Percentiles rank a stretch among this genome's conserved stretches.
phyloP scores from a whole-genome alignment of 1,140 invertebrate species.

The Ladona fulva region DNA sequence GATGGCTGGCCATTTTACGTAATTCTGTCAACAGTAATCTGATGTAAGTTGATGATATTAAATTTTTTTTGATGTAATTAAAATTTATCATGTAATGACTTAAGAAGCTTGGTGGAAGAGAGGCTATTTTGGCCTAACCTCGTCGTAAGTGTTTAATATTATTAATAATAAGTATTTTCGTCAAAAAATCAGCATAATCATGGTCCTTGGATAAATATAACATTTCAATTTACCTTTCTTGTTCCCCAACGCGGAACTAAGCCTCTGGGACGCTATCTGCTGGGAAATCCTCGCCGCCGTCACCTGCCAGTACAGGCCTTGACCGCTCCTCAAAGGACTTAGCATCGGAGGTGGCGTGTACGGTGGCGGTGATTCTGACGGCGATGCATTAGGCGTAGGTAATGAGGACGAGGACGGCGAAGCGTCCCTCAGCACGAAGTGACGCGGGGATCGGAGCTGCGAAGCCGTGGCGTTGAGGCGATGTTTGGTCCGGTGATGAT shows the following conservation, averaged over 20 bases:
- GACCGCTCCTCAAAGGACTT: constrained; percentile 75
- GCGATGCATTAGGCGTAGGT: constrained; percentile 36
- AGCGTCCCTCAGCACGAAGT: not conserved
- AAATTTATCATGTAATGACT: too few species aligned
- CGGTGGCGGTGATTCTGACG: constrained; percentile 30
- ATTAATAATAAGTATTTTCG: too few species aligned
- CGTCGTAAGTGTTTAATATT: too few species aligned
- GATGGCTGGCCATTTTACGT: too few species aligned
- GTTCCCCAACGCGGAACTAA: not conserved
- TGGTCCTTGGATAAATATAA: too few species aligned
- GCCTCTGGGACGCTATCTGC: not conserved
- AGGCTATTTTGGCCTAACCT: too few species aligned
- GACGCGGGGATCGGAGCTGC: not conserved
- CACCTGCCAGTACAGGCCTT: constrained; percentile 60
- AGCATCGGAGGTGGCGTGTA: constrained; percentile 90
- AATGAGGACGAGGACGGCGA: not conserved
- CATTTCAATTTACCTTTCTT: not conserved
- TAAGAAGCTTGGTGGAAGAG: too few species aligned
- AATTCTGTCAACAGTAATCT: too few species aligned
- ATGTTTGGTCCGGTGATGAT: constrained; percentile 12
- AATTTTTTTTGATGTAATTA: too few species aligned
- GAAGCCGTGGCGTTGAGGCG: not conserved
- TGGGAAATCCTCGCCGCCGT: not conserved
- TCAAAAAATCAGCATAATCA: too few species aligned
- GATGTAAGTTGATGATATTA: too few species aligned